phyloP scores from a whole-genome alignment of 2,888 invertebrate genomes.

The Epinotia brunnichana region DNA sequence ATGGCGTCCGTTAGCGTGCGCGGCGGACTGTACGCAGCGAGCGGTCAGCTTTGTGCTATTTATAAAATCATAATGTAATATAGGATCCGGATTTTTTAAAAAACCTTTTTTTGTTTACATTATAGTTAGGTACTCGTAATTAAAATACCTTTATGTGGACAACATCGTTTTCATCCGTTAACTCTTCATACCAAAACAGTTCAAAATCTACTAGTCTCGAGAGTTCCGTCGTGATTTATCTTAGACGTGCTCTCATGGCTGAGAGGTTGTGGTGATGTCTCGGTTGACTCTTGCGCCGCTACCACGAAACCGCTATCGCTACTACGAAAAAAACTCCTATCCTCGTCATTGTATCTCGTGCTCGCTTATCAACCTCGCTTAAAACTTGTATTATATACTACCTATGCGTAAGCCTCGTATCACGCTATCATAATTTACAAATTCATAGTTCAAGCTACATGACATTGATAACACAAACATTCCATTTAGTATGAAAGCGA shows the following conservation, averaged over 20 bases:
- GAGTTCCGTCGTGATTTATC: no score
- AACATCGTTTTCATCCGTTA: not conserved
- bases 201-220: no score
- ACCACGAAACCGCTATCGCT: no score
- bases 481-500: conserved; percentile 28
- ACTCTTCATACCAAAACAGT: no score
- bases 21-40: conserved; percentile 27
- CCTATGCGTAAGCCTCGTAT: not conserved
- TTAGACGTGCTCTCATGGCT: no score
- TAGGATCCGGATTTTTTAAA: not conserved
- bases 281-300: no score
- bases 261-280: no score
- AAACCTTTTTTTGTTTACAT: not conserved
- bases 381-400: not conserved
- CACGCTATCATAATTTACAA: not conserved
- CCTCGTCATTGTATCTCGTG: no score
- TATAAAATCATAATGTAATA: conserved; percentile 4
- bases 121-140: conserved; percentile 1
- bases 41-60: conserved; percentile 27
- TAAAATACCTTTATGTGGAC: not conserved
- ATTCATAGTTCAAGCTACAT: conserved; percentile 13
- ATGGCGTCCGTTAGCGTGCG: conserved; percentile 35
- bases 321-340: no score
- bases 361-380: no score
- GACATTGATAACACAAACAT: conserved; percentile 23